These are phyloP conservation scores for Holotrichia oblita DNA, from an alignment of 1,140 invertebrate species.

Conservation along the genomic window DNA sequence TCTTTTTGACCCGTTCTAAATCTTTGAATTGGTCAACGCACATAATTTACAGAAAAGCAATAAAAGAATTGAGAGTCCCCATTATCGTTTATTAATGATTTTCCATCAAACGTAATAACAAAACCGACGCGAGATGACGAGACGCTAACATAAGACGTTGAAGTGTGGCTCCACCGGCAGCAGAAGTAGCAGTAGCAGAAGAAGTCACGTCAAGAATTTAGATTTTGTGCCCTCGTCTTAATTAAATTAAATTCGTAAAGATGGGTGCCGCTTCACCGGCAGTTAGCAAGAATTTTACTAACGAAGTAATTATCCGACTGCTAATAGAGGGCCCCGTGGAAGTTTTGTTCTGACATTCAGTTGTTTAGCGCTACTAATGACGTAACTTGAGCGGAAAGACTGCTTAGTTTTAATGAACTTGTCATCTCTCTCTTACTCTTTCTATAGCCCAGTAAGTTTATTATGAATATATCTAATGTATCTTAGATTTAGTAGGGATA, in stretches of 20 bases:
- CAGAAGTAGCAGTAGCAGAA: conserved; percentile 15
- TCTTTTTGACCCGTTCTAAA: too few relatives aligned
- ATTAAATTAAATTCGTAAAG: conserved; percentile 57
- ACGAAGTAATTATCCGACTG: conserved; percentile 58
- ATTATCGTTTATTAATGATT: conserved; percentile 33
- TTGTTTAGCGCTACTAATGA: conserved; percentile 57
- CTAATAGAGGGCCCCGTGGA: conserved; percentile 53
- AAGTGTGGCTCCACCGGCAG: neutral
- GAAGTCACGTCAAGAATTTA: conserved; percentile 56
- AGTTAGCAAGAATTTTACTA: conserved; percentile 58
- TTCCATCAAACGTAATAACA: conserved; percentile 23
- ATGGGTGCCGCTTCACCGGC: conserved; percentile 45
- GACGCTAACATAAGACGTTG: neutral
- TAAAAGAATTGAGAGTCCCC: neutral
- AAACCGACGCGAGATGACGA: neutral
- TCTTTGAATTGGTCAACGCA: neutral
- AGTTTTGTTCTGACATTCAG: conserved; percentile 56
- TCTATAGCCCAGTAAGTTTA: too few relatives aligned
- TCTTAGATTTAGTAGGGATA: too few relatives aligned
- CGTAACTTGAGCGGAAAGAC: conserved; percentile 56
- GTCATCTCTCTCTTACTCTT: conserved; percentile 20
- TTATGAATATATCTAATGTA: too few relatives aligned
- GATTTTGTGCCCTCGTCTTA: conserved; percentile 54
- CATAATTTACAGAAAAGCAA: neutral
- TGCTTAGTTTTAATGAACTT: conserved; percentile 56